Conservation (phyloP, 2,797 vertebrate genomes). For the Menidia menidia region DNA sequence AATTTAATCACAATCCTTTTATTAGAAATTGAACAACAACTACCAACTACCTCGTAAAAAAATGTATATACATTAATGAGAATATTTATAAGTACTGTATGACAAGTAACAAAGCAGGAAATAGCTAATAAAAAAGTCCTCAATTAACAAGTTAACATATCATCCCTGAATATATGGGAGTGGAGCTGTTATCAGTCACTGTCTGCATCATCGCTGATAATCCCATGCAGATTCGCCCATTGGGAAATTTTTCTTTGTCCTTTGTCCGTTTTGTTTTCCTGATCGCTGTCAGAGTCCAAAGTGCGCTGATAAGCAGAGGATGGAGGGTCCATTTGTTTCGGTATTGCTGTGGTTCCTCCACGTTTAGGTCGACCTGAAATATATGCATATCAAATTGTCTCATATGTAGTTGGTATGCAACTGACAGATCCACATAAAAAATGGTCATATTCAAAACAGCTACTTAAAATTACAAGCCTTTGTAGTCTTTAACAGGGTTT, state of each 20-base stretch:
- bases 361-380: slow-evolving; percentile 86
- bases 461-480: background rate
- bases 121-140: too few relatives aligned
- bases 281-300: slow-evolving; percentile 73
- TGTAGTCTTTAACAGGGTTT: background rate
- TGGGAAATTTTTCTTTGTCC: slow-evolving; percentile 64
- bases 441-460: background rate
- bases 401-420: background rate
- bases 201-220: slow-evolving; percentile 89
- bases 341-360: slow-evolving; percentile 46
- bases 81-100: background rate
- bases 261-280: slow-evolving; percentile 33
- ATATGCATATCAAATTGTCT: background rate
- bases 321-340: slow-evolving; percentile 25
- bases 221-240: slow-evolving; percentile 86
- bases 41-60: background rate
- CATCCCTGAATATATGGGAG: background rate
- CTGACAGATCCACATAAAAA: background rate
- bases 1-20: slow-evolving; percentile 15
- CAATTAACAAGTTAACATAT: background rate
- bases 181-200: slow-evolving; percentile 72
- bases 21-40: slow-evolving; percentile 23
- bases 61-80: background rate
- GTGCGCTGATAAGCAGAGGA: slow-evolving; percentile 65
- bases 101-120: background rate